Evolutionary conservation across 1,140 invertebrate genomes (phyloP), one percentile per base, ranked within the genome.

Genomic region (Dreissena polymorpha): DNA sequence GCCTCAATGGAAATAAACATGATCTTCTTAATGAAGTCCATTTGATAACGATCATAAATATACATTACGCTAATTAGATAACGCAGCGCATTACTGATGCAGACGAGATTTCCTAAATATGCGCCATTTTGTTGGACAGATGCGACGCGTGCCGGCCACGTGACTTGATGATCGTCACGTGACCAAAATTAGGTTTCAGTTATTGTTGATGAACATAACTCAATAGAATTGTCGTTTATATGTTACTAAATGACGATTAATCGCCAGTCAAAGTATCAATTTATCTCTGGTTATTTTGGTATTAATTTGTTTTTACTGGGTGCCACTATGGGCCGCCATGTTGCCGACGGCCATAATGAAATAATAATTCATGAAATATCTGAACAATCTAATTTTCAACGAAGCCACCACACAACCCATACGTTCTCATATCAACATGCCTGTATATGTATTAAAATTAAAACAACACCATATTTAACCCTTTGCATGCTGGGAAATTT

Each of bases 41-140:
- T 64, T 64, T 53, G 79, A 82, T 82, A 49, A 68, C 73, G 55
- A 72, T 74, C 70, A 55, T 39, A 6, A 39, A 76, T 83, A 68
- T 76, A 60, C 67, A 71, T 63, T 71, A 76, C 51, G 49, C 64
- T 83, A 83, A 75, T 76, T 57, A 70, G 67, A 76, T 83, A 70
- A 83, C 53, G 49, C 57, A 68, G 51, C 27, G 39, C n/a, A 57
- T 64, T 71, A 81, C n/a, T 57, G 27, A 39, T 69, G 27, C 64
- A 68, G 70, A 73, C 25, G 71, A 75, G 53, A 71, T 27, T 83
- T 51, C 65, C 70, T 53, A 12, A 51, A 51, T n/a, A 60, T 70
- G 70, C 70, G 60, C 71, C 73, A 73, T 64, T 82, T 82, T 82
- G 64, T 70, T 55, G 27, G 57, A 50, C 81, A 83, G 81, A 77